Evolutionary conservation across 2,797 vertebrate species (phyloP).

Genomic region (Molossus alvarezi): DNA sequence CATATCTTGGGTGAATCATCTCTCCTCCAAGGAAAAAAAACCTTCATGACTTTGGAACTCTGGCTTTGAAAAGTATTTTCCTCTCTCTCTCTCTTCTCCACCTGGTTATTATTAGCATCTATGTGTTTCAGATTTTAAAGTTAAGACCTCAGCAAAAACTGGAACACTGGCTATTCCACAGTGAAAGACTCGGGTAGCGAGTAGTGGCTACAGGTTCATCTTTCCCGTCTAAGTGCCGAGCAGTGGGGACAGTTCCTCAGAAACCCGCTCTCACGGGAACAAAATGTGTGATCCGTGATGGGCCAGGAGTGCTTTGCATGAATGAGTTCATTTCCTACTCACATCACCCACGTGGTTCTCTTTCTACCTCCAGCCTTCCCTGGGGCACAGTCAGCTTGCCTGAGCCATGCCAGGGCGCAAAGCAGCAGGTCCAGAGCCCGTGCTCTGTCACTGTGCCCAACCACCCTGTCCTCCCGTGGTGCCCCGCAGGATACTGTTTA

Average conservation of each 20-base stretch:
- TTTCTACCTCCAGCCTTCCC: background rate
- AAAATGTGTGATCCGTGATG: background rate
- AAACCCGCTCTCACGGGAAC: no score
- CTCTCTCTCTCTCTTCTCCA: background rate
- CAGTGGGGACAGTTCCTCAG: background rate
- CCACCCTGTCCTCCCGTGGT: background rate
- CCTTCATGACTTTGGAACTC: background rate
- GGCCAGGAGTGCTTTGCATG: background rate
- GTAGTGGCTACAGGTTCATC: background rate
- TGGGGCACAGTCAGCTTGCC: background rate
- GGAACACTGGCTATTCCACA: background rate
- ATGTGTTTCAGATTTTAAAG: slow-evolving; percentile 38
- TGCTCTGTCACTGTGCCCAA: background rate
- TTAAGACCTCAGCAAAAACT: slow-evolving; percentile 4
- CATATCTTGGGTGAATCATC: background rate
- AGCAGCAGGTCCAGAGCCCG: background rate
- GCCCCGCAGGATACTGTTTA: background rate
- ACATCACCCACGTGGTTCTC: background rate
- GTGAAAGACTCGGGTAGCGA: background rate
- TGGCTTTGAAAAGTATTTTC: slow-evolving; percentile 23
- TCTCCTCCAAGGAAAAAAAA: slow-evolving; percentile 41
- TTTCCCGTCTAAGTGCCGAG: no score
- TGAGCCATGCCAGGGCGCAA: background rate
- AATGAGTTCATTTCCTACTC: background rate
- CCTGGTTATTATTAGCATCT: slow-evolving; percentile 65